A percentile compares a stretch with the other conserved stretches of the same genome.
Conservation (phyloP, 64 coral and sea anemone genomes). For the Trachythela sp. region DNA sequence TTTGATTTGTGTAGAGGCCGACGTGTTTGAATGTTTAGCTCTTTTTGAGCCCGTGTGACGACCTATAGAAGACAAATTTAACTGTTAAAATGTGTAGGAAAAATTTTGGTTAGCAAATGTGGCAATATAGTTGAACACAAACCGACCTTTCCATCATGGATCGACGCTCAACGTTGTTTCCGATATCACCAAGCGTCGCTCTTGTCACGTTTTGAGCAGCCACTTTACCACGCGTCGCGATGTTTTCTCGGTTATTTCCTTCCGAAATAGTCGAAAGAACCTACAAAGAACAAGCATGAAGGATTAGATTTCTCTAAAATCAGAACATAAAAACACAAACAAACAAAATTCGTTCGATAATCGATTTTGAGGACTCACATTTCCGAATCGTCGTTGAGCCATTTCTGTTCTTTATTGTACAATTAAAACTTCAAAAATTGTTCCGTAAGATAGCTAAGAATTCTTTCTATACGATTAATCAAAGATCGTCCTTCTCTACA, state of each 20-base stretch:
- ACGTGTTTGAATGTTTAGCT: constrained; percentile 10
- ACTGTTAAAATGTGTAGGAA: neutral
- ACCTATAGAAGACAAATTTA: neutral
- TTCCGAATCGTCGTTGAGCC: constrained; percentile 65
- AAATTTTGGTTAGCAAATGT: neutral
- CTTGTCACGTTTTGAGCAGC: constrained; percentile 52
- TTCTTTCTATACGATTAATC: neutral
- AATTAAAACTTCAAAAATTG: neutral
- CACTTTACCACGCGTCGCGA: constrained; percentile 29
- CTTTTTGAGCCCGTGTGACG: constrained; percentile 2
- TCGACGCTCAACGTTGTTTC: constrained; percentile 46
- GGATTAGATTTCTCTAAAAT: neutral
- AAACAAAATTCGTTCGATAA: neutral
- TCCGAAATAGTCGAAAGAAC: constrained; percentile 22
- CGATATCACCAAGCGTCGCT: constrained; percentile 73
- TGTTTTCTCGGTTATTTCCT: constrained; percentile 54
- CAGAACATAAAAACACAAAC: neutral
- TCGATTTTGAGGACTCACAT: constrained; percentile 38
- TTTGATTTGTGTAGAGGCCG: constrained; percentile 44
- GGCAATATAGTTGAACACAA: neutral
- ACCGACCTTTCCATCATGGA: constrained; percentile 4
- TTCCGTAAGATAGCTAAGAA: neutral
- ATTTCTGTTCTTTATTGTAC: constrained; percentile 11
- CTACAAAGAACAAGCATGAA: neutral
- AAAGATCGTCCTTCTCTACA: neutral